Conservation (phyloP, 2,113 vertebrate species). For the Lates calcarifer region DNA sequence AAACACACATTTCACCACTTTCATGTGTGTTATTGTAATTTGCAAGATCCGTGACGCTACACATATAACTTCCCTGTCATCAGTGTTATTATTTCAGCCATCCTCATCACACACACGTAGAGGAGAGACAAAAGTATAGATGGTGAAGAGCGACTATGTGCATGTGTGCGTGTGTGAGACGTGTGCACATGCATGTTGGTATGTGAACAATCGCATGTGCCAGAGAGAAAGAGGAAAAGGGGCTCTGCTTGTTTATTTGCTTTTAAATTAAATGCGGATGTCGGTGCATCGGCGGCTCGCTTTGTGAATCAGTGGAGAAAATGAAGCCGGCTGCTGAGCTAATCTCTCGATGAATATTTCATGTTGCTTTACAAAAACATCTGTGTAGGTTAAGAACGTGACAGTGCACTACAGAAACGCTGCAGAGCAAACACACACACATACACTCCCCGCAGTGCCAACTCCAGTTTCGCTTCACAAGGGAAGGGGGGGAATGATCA, state of each 20-base stretch:
- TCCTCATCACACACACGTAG: neutral
- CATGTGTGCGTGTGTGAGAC: neutral
- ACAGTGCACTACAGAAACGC: conserved; percentile 41
- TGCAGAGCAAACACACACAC: conserved; percentile 45
- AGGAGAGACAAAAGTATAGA: neutral
- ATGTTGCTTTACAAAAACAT: conserved; percentile 69
- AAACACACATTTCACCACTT: conserved; percentile 37
- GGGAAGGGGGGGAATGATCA: conserved; percentile 32
- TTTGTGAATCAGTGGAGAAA: conserved; percentile 53
- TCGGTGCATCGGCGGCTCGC: conserved; percentile 12
- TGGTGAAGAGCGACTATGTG: neutral
- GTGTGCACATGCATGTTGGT: conserved; percentile 4
- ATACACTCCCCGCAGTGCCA: conserved; percentile 43
- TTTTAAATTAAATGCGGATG: conserved; percentile 53
- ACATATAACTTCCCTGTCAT: conserved; percentile 30
- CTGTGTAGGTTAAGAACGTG: conserved; percentile 61
- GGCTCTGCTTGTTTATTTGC: conserved; percentile 47
- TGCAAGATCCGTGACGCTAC: conserved; percentile 15
- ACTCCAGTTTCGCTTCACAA: conserved; percentile 21
- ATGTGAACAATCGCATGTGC: neutral
- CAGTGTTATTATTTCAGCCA: conserved; percentile 6
- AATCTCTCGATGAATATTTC: conserved; percentile 67
- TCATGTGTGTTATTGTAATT: conserved; percentile 16
- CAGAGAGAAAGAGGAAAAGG: conserved; percentile 21
- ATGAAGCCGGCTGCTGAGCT: conserved; percentile 43